Evolutionary conservation across 1,140 invertebrate species (phyloP).

Genomic region (Drosophila orena): DNA sequence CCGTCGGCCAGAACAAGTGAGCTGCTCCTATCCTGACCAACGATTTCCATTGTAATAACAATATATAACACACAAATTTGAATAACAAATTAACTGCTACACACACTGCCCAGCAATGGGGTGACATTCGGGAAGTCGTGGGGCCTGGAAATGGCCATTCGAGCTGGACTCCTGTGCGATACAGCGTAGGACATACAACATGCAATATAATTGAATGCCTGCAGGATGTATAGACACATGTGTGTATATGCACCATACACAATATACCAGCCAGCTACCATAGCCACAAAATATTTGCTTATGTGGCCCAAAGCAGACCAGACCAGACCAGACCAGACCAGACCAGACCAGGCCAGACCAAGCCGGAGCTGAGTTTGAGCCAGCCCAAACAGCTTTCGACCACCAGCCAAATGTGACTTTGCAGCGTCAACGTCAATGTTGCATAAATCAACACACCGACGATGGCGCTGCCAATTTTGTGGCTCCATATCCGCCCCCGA

Average conservation of each 20-base stretch:
- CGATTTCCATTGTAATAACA: constrained; percentile 79
- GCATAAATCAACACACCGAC: constrained; percentile 79
- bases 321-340: constrained; percentile 5
- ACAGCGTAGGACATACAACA: constrained; percentile 27
- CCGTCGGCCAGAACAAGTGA: constrained; percentile 51
- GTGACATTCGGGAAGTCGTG: constrained; percentile 58
- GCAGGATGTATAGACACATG: constrained; percentile 59
- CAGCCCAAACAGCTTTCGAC: constrained; percentile 49
- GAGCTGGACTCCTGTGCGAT: constrained; percentile 39
- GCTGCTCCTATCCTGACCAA: constrained; percentile 48
- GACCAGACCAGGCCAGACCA: constrained; percentile 18
- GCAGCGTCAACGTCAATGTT: constrained; percentile 75
- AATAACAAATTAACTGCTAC: constrained; percentile 78
- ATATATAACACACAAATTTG: constrained; percentile 83
- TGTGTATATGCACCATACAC: constrained; percentile 16
- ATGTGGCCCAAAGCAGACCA: constrained; percentile 38
- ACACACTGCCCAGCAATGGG: constrained; percentile 22
- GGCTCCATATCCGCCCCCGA: constrained; percentile 46
- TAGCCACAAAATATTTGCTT: constrained; percentile 79
- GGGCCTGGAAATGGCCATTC: constrained; percentile 64
- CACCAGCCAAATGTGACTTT: constrained; percentile 69
- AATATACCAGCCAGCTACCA: constrained; percentile 31
- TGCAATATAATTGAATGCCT: constrained; percentile 81
- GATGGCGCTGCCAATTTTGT: constrained; percentile 66
- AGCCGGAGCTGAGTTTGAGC: constrained; percentile 11